A percentile compares a stretch with the other conserved stretches of the same genome.
Conservation (phyloP, 2,888 invertebrate species). For the Orthosia cruda region DNA sequence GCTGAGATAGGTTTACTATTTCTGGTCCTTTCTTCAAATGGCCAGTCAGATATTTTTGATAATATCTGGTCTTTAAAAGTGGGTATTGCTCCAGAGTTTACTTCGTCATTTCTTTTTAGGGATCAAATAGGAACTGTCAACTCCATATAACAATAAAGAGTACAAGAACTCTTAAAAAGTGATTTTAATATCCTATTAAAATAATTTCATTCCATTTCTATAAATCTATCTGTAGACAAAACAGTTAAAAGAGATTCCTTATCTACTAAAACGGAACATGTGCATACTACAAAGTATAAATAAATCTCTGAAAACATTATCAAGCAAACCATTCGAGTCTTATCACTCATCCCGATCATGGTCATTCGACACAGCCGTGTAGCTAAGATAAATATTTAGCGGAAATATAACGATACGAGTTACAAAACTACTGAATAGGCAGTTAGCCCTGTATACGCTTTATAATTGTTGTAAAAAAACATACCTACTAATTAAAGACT, state of each 20-base stretch:
- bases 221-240: not conserved
- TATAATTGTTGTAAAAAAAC: conserved; percentile 18
- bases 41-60: not conserved
- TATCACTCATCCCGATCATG: conserved; percentile 59
- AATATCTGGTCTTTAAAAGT: not conserved
- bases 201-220: not conserved
- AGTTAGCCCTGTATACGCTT: conserved; percentile 30
- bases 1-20: not conserved
- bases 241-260: not conserved
- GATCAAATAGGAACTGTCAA: not conserved
- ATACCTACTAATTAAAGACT: conserved; percentile 4
- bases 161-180: not conserved
- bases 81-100: too few species aligned
- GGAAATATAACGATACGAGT: conserved; percentile 54
- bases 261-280: not conserved
- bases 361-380: conserved; percentile 50
- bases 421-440: conserved; percentile 45
- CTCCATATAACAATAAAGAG: not conserved
- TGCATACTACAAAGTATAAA: not conserved
- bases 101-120: not conserved
- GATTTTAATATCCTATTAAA: not conserved
- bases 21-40: not conserved
- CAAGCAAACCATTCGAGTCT: conserved; percentile 26
- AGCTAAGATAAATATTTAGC: conserved; percentile 57
- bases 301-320: conserved; percentile 26